Percentiles rank a stretch among this genome's conserved stretches.
phyloP scores from a whole-genome alignment of 1,140 invertebrate genomes.

The Eupristina koningsbergeri region DNA sequence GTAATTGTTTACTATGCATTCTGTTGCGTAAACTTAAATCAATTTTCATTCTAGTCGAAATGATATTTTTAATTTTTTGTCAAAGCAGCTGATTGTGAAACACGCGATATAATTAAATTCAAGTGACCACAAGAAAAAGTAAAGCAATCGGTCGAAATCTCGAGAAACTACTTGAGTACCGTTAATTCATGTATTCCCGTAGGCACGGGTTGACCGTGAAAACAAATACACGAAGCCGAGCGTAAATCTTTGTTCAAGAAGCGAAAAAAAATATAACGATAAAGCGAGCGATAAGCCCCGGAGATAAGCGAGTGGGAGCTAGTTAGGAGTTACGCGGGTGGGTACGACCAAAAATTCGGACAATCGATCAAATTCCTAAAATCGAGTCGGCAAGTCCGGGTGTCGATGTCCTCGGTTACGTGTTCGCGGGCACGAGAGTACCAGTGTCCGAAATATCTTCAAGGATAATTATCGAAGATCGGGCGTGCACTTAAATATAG shows the following conservation, averaged over 20 bases:
- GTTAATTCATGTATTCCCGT: neutral
- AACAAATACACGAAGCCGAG: neutral
- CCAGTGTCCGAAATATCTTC: constrained; percentile 46
- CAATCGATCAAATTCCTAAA: neutral
- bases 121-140: too few species aligned
- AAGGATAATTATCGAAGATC: constrained; percentile 42
- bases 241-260: neutral
- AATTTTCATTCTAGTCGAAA: too few species aligned
- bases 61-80: too few species aligned
- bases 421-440: neutral
- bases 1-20: too few species aligned
- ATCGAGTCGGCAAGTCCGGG: neutral
- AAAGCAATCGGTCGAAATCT: too few species aligned
- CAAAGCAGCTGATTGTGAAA: too few species aligned
- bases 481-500: constrained; percentile 42
- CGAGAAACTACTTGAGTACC: too few species aligned
- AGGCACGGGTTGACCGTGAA: neutral
- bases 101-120: too few species aligned
- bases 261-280: neutral
- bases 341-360: neutral
- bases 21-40: too few species aligned
- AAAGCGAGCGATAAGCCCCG: neutral
- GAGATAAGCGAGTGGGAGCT: neutral
- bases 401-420: neutral
- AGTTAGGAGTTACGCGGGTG: neutral